Conservation (phyloP, 92 coral and sea anemone genomes). For the Phenganax marumi region DNA sequence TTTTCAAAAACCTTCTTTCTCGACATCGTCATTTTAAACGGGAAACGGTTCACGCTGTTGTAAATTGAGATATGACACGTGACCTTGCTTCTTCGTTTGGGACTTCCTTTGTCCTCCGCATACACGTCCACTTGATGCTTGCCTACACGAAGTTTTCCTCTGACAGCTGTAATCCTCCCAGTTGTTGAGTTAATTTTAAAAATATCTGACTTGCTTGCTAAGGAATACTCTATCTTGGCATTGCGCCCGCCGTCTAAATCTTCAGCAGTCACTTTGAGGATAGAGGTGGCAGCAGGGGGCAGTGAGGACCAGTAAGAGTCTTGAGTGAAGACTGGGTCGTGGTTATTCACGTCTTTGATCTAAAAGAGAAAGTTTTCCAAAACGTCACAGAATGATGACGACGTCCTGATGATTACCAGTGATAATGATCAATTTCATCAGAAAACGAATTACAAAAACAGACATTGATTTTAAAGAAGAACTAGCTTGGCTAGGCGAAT, state of each 20-base stretch:
- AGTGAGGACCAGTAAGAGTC: slow-evolving; percentile 66
- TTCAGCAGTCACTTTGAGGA: slow-evolving; percentile 59
- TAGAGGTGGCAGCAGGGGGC: slow-evolving; percentile 47
- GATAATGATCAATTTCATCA: too few relatives aligned
- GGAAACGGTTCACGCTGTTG: slow-evolving; percentile 41
- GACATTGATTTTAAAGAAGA: neutral
- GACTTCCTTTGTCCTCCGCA: slow-evolving; percentile 77
- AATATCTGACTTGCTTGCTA: slow-evolving; percentile 46
- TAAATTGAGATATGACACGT: slow-evolving; percentile 66
- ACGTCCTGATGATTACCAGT: neutral
- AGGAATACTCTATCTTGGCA: slow-evolving; percentile 66
- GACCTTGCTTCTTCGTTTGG: slow-evolving; percentile 61
- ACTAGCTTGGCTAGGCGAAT: neutral
- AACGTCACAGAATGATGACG: neutral
- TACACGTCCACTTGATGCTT: slow-evolving; percentile 63
- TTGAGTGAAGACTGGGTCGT: slow-evolving; percentile 68
- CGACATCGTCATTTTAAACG: slow-evolving; percentile 59
- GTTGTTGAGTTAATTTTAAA: slow-evolving; percentile 57
- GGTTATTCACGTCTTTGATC: slow-evolving; percentile 65
- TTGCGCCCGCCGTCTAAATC: slow-evolving; percentile 71
- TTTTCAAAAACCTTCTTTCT: slow-evolving; percentile 58
- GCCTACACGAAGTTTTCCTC: slow-evolving; percentile 47
- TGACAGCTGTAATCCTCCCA: slow-evolving; percentile 62
- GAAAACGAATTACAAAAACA: too few relatives aligned
- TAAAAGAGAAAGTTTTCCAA: neutral